Evolutionary conservation across 2,888 invertebrate species (phyloP), one percentile per base, ranked within the genome.

Genomic region (Hemithea aestivaria): DNA sequence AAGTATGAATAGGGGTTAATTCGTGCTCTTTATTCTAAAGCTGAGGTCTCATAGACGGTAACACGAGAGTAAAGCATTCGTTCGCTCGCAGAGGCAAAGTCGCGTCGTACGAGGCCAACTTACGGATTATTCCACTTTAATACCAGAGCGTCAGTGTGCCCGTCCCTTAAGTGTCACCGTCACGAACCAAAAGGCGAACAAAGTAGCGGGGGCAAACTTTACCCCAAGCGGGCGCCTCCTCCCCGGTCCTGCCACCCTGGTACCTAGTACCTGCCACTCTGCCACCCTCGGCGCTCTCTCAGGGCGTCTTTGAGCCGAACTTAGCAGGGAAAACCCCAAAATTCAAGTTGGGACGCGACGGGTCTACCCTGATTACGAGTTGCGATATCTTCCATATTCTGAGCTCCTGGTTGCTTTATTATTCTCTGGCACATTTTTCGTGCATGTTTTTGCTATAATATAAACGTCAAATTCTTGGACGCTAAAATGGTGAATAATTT

Each of bases 131-230:
- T 60, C 70, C 62, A 63, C 61, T 68, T 68, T 73, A 72, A 78
- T 72, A 73, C 71, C 67, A 71, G 33, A 23, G 40, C 50, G 71
- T 56, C 67, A 62, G 72, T 79, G 74, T 78, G 74, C 65, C 65
- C 69, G 81, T 83, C 84, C 84, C 84, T 81, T 79, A 85, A 85
- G 85, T 85, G 84, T 80, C 75, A 67, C 76, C 77, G 84, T 82
- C 84, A 82, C 75, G 73, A 75, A 71, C 74, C 84, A 80, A 83
- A 83, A 83, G 83, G 82, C 84, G 83, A 77, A 79, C 83, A 78
- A 82, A 82, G 82, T 82, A 81, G 70, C 78, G 80, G 75, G 80
- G 79, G 84, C 81, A 84, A 87, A 84, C 77, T 87, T 83, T 83
- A 77, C 78, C 76, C 77, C 77, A 66, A 62, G 62, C 62, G 58